Evolutionary conservation across 2,113 vertebrate species (phyloP), one percentile per base, ranked within the genome.

Genomic region (Lophotis ruficrista): DNA sequence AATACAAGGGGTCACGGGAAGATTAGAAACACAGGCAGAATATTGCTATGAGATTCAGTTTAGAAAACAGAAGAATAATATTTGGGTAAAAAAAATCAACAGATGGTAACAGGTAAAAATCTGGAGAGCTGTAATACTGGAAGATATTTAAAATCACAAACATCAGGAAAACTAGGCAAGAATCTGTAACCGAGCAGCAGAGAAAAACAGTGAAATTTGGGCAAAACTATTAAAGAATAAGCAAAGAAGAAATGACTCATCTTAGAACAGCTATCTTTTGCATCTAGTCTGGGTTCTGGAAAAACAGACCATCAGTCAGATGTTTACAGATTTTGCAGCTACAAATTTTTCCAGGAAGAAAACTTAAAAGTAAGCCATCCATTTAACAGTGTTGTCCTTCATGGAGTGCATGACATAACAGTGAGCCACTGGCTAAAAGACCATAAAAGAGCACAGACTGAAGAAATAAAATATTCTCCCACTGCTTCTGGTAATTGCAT

Each of bases 11-110:
- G 92, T 95, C 96, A 91, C 3, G 3, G 77, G 89, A 90, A 95
- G 64, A 97, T 93, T 95, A 95, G 80, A 96, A 95, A 93, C 80
- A 89, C 24, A 31, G 61, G 48, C 80, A 96, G 92, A 97, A 96
- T 96, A 88, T 64, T 83, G 82, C 89, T 95, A 56, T 51, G 70
- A 88, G 64, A 83, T 91, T 93, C 73, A 73, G 43, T 94, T 96
- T 94, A 89, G 70, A 65, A 94, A 93, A 87, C 33, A 89, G 81
- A 90, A 85, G 27, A 91, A 83, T 89, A 90, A 64, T 78, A 89
- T 93, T 83, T 89, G 38, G 20, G 85, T 61, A 38, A 62, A 79
- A 62, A 70, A 83, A 69, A 86, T 83, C 43, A 82, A 92, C 80
- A 87, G 58, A 69, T 64, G n/a, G 61, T 56, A 84, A 77, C 45